A percentile compares a stretch with the other conserved stretches of the same genome.
phyloP scores from a whole-genome alignment of 2,888 invertebrate species.

The Perdita meconis region DNA sequence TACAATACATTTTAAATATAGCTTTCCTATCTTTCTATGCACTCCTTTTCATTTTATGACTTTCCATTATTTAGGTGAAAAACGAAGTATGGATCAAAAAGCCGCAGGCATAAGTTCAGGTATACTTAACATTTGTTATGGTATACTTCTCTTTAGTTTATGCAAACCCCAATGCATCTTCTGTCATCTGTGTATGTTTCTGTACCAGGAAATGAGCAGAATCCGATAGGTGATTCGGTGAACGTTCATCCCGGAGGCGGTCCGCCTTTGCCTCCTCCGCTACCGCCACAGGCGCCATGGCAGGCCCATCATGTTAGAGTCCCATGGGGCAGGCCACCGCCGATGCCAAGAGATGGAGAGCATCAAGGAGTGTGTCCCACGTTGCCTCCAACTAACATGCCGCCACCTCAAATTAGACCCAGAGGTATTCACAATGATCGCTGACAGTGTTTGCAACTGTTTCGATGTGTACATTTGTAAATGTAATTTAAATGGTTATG shows the following conservation, averaged over 20 bases:
- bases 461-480: conserved; percentile 22
- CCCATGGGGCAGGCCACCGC: conserved; percentile 79
- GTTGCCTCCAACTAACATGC: conserved; percentile 79
- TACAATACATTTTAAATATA: conserved; percentile 43
- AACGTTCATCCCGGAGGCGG: conserved; percentile 66
- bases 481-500: conserved; percentile 22
- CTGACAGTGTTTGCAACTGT: conserved; percentile 13
- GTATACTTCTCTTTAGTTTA: not conserved
- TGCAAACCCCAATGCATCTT: not conserved
- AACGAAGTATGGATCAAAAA: conserved; percentile 78
- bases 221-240: conserved; percentile 74
- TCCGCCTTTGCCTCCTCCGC: conserved; percentile 66
- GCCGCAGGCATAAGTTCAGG: conserved; percentile 77
- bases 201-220: conserved; percentile 72
- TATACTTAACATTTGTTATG: conserved; percentile 57
- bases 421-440: conserved; percentile 57
- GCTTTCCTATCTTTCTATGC: conserved; percentile 26
- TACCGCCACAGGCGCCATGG: conserved; percentile 76
- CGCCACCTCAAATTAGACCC: conserved; percentile 81
- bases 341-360: conserved; percentile 76
- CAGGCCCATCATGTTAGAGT: conserved; percentile 77
- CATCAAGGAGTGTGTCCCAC: conserved; percentile 62
- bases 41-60: conserved; percentile 38
- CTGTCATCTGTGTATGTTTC: conserved; percentile 3
- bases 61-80: conserved; percentile 79